Base-by-base conservation (phyloP, 1,140 invertebrate genomes). In the Apis laboriosa region DNA sequence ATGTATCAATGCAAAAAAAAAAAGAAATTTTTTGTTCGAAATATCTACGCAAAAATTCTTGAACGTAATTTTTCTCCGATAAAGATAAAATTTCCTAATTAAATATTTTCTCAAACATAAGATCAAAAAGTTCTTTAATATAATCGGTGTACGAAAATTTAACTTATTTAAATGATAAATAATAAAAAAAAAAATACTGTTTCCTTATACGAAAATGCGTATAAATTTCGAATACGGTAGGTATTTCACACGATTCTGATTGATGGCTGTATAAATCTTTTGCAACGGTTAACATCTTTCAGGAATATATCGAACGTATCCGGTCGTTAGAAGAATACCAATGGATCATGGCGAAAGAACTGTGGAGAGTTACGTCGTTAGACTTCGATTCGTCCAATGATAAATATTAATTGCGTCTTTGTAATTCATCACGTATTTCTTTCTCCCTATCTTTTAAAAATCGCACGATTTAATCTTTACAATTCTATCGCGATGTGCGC, bases 261-360 rank as follows among this genome's bases (percentile, higher is more conserved):
- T 77, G 78, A 84, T 83, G 77, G 75, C 84, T 75, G 78, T 75
- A 79, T 87, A 88, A 88, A 87, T 88, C 83, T 82, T 53, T 43
- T 28, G 77, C 73, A 67, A 60, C 71, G 75, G 56, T 87, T 87
- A 77, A 74, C 85, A 84, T 72, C 85, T 78, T 80, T 84, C 61
- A 75, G 67, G 66, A 86, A 86, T 84, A 61, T 80, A 76, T 49
- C 34, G 71, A 77, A 58, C 71, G 71, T 71, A 77, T 84, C 84
- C 84, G 68, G 77, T 81, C 84, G 72, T 78, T 24, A 72, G 43
- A 4, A 21, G 60, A 86, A 68, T 84, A 72, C 83, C 71, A 63
- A 85, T 63, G n/a, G 34, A 68, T 60, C 55, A 60, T 68, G n/a
- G 64, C 0, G 13, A 34, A 70, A 56, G 55, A 60, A 60, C 9